Base-by-base conservation (phyloP, 1,140 invertebrate genomes). In the Vanessa atalanta region DNA sequence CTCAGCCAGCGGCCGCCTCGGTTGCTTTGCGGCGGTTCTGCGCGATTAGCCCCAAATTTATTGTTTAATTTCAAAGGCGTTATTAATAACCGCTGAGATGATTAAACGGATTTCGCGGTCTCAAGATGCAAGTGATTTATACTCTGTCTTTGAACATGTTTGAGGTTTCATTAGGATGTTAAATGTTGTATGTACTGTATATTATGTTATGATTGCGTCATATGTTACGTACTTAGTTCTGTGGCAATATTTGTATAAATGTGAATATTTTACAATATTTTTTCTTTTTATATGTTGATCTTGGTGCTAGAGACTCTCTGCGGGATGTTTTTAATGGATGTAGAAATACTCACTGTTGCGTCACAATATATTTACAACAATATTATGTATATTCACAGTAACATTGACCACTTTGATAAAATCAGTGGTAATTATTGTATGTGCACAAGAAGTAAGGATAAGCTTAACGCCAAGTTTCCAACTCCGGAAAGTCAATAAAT, bases 21-120 rank as follows among this genome's bases (percentile, higher is more conserved):
- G 85, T 83, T 85, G 83, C 80, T 77, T 86, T 86, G 89, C 87
- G 89, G 88, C 83, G 83, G 81, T 79, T 84, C 82, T 81, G 86
- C 87, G 84, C 87, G 89, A 93, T 91, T 93, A 92, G 88, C 89
- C 79, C 77, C 82, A 87, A 92, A 92, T 92, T 92, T 93, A 91
- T 93, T 93, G 89, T 93, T 93, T 91, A 91, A 93, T 93, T 90
- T 87, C 88, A 88, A 91, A 89, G 84, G 79, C 79, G 89, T 91
- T 91, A 92, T 92, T 92, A 92, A 92, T 92, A 90, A 88, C 87
- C 72, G 84, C 76, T 81, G 75, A 82, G 86, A 90, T 92, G 90
- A 92, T 91, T 92, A 91, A 92, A 91, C 84, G 83, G 81, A 88
- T 90, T 88, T 89, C 82, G 87, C 85, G 89, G 88, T 80, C 85